Base-by-base conservation (phyloP, 2,888 invertebrate genomes). In the Phoronis australis region DNA sequence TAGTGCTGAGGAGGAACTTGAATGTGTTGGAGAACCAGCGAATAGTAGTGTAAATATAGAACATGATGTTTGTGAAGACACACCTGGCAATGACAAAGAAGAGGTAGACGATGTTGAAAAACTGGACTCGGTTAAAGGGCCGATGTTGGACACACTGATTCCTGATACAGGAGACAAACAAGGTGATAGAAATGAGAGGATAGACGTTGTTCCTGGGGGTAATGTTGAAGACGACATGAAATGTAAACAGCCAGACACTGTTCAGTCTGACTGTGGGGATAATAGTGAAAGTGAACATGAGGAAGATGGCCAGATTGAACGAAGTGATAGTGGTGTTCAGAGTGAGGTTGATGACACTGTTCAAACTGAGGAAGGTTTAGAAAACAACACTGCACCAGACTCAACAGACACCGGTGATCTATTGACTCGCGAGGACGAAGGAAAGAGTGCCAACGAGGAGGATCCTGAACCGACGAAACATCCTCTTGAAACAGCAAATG, bases 151-250 rank as follows among this genome's bases (percentile, higher is more conserved):
- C 47, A 50, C 9, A 46, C 48, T 5, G 37, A 25, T 23, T 50
- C 52, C n/a, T 44, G 35, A n/a, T 42, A 40, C 18, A 46, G 43
- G 27, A 45, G 27, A 22, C 37, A 26, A 22, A 46, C 44, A 12
- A 22, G 48, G 35, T 47, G 47, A 22, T 47, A 50, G 42, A 9
- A 55, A 57, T 37, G 61, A 62, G 43, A 55, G 41, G 18, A 57
- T 50, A 9, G 57, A 58, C 45, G 56, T 53, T 12, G 52, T 39
- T 6, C 52, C 55, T 20, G 50, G 45, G 20, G 55, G 54, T 20
- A 54, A 60, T 44, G 52, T 52, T 6, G 59, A 54, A 35, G 50
- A 50, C 1, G 51, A 51, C 12, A 31, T 37, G 31, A 37, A 23
- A 18, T 35, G 37, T 39, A 20, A n/a, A n/a, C n/a, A n/a, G n/a